Evolutionary conservation across 2,888 invertebrate species (phyloP).

Genomic region (Thumatha senex): DNA sequence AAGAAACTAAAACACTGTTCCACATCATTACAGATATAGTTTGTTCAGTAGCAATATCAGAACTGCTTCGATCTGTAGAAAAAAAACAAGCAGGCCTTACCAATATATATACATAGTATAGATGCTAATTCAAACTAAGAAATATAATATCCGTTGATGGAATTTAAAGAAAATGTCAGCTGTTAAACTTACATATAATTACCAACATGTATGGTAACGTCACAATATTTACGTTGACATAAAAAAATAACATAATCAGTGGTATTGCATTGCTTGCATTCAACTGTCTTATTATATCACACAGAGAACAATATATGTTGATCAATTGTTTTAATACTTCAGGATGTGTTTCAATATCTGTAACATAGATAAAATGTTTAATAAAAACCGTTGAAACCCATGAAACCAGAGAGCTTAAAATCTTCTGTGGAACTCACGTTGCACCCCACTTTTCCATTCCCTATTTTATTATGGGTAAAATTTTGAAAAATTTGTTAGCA

Average conservation of each 20-base stretch:
- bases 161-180: no score
- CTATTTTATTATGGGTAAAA: no score
- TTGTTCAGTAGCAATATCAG: background rate
- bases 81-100: background rate
- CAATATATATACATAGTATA: no score
- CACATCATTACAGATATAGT: background rate
- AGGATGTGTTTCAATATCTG: background rate
- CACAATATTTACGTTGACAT: background rate
- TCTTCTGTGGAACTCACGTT: no score
- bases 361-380: background rate
- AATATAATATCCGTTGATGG: no score
- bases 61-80: background rate
- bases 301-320: slow-evolving; percentile 1
- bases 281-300: background rate
- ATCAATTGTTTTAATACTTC: background rate
- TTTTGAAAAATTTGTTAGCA: no score
- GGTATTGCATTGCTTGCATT: background rate
- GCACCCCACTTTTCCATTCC: no score
- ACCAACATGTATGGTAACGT: background rate
- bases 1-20: background rate
- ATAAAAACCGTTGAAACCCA: no score
- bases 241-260: background rate
- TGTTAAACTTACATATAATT: no score
- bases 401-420: no score
- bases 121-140: no score